Base-by-base conservation (phyloP, 2,113 vertebrate genomes). In the Cyrtonyx montezumae region DNA sequence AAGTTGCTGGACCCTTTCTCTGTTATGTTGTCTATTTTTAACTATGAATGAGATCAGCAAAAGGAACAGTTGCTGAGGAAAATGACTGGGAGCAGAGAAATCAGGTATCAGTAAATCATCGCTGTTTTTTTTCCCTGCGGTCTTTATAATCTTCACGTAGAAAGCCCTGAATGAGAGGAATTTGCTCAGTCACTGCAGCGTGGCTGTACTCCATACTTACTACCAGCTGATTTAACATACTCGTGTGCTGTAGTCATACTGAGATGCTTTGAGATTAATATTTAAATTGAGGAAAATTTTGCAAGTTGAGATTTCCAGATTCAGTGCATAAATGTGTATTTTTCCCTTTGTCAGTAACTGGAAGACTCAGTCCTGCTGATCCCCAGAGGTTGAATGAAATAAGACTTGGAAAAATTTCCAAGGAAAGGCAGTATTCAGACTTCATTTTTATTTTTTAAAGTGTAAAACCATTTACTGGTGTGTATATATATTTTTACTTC, bases 401-500 rank as follows among this genome's bases (percentile, higher is more conserved):
- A 51, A 51, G 68, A 70, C 84, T 90, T 90, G 70, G 76, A 79
- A 83, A 67, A 90, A 66, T 87, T 89, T 94, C 69, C 4, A 10
- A 67, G 79, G 59, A 82, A 75, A 95, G 87, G 71, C 53, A 78
- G 15, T 91, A 92, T 92, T 96, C 79, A 79, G 71, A 87, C 68
- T 92, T 79, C 11, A 55, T 81, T 83, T 96, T 92, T 93, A 65
- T 86, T 94, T 87, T 88, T 79, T 70, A 37, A 95, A 88, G 59
- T 92, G 79, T 90, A 74, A 91, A 92, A 79, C 2, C 1, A 81
- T 96, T 95, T 95, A 91, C 89, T 91, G 63, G 61, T 92, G 48
- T 96, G 70, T 95, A 81, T 88, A 87, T 94, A 91, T 95, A 93
- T 95, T 93, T 96, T 95, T 96, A 94, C 87, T 92, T 95, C 42